Percentiles rank a stretch among this genome's conserved stretches.
Evolutionary conservation across 2,797 vertebrate species (phyloP).

Genomic region (Argya squamiceps): DNA sequence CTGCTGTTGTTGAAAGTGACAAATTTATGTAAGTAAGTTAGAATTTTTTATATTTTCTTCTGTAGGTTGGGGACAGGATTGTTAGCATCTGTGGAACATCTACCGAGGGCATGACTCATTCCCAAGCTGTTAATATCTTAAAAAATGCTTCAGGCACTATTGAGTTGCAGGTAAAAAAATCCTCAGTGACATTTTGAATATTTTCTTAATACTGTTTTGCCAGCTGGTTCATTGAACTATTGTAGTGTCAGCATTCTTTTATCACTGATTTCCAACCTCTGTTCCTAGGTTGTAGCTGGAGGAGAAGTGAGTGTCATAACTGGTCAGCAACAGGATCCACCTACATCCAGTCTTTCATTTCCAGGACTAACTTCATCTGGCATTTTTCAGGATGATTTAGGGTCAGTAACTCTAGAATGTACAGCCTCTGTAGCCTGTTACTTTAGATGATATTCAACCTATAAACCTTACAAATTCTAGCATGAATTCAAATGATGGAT

Average conservation of each 20-base stretch:
- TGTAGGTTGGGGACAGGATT: slow-evolving; percentile 94
- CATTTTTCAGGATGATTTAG: slow-evolving; percentile 95
- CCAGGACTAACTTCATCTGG: slow-evolving; percentile 80
- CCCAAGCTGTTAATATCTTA: slow-evolving; percentile 90
- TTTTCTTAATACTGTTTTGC: background rate
- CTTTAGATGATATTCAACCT: background rate
- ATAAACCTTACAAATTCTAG: background rate
- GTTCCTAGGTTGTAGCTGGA: slow-evolving; percentile 83
- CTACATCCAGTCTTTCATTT: slow-evolving; percentile 66
- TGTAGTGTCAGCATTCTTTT: background rate
- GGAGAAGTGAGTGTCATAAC: slow-evolving; percentile 92
- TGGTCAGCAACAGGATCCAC: slow-evolving; percentile 83
- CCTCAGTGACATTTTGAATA: background rate
- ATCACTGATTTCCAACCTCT: background rate
- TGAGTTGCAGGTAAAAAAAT: slow-evolving; percentile 87
- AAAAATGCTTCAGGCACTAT: slow-evolving; percentile 90
- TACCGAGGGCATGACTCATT: slow-evolving; percentile 92
- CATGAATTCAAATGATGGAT: background rate
- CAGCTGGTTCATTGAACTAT: background rate
- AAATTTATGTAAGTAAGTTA: background rate
- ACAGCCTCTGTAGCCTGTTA: background rate
- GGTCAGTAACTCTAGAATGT: slow-evolving; percentile 74
- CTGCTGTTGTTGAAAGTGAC: background rate
- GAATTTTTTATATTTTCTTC: background rate
- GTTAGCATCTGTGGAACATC: slow-evolving; percentile 90